Conservation (phyloP, 1,140 invertebrate species). For the Trichoplusia ni region DNA sequence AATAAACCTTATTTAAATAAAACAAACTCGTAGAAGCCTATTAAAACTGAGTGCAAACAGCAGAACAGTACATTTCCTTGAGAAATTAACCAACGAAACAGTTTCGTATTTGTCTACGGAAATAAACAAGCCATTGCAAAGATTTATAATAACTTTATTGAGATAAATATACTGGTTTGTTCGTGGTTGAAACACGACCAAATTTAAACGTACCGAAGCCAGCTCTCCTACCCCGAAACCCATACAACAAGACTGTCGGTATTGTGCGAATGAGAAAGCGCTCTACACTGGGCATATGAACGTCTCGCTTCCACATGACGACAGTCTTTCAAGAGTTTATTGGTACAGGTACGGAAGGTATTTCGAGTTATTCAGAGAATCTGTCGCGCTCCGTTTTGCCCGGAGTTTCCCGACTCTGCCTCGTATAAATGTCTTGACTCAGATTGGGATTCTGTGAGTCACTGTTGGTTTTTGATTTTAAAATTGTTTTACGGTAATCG, state of each 20-base stretch:
- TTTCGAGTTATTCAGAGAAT: constrained; percentile 25
- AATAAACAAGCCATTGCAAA: not conserved
- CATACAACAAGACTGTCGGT: no score
- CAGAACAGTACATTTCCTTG: not conserved
- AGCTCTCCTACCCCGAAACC: no score
- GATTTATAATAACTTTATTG: constrained; percentile 20
- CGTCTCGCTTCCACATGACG: no score
- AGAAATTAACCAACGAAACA: constrained; percentile 14
- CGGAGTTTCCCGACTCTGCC: not conserved
- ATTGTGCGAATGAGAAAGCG: no score
- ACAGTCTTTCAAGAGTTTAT: no score
- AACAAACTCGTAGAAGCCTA: no score
- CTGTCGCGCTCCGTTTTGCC: constrained; percentile 23
- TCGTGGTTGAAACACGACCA: constrained; percentile 16
- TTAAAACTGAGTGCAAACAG: no score
- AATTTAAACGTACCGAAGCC: constrained; percentile 35
- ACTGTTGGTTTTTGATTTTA: not conserved
- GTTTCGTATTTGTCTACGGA: constrained; percentile 4
- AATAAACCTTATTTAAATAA: no score
- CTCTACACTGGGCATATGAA: no score
- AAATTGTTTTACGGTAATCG: not conserved
- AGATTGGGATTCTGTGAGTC: not conserved
- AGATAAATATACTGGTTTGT: constrained; percentile 3
- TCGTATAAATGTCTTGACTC: not conserved
- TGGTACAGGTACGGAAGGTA: constrained; percentile 27